Percentiles rank a stretch among this genome's conserved stretches.
phyloP scores from a whole-genome alignment of 2,797 vertebrate species.

The Aulostomus chinensis region DNA sequence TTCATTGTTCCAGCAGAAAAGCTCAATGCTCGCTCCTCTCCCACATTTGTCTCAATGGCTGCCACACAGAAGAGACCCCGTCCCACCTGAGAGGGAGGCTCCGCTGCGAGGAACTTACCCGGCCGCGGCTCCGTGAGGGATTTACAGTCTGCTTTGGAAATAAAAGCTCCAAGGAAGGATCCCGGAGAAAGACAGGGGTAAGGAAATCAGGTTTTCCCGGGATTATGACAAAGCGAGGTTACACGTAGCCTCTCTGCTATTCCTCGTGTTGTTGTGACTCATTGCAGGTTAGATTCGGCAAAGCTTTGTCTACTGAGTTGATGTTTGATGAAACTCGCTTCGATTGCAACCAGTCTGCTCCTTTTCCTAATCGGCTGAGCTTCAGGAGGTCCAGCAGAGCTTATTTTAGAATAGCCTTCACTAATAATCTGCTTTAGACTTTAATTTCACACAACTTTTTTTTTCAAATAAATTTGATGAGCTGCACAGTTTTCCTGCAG shows the following conservation, averaged over 20 bases:
- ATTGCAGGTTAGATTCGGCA: neutral
- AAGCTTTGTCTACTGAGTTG: conserved; percentile 7
- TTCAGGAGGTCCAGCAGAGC: conserved; percentile 48
- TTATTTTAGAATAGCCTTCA: conserved; percentile 17
- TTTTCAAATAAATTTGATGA: no score
- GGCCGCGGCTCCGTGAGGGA: conserved; percentile 8
- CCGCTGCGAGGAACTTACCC: neutral
- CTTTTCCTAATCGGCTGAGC: conserved; percentile 62
- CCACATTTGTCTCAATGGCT: conserved; percentile 62
- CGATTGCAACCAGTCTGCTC: conserved; percentile 42
- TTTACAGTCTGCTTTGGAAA: conserved; percentile 27
- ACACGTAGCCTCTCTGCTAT: conserved; percentile 22
- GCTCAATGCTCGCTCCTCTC: conserved; percentile 31
- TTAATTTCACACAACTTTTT: neutral
- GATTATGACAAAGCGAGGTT: conserved; percentile 40
- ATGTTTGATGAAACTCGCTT: conserved; percentile 20
- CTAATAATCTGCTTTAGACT: neutral
- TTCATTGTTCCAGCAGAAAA: conserved; percentile 67
- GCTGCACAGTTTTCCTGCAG: no score
- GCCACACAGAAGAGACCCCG: conserved; percentile 42
- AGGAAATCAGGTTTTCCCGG: conserved; percentile 57
- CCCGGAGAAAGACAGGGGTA: conserved; percentile 49
- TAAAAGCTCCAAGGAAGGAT: conserved; percentile 30
- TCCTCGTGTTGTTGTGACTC: neutral
- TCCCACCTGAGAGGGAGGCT: conserved; percentile 63